These are phyloP conservation scores for Drosophila bifasciata DNA, from an alignment of 1,140 invertebrate species.

Conservation along the genomic window DNA sequence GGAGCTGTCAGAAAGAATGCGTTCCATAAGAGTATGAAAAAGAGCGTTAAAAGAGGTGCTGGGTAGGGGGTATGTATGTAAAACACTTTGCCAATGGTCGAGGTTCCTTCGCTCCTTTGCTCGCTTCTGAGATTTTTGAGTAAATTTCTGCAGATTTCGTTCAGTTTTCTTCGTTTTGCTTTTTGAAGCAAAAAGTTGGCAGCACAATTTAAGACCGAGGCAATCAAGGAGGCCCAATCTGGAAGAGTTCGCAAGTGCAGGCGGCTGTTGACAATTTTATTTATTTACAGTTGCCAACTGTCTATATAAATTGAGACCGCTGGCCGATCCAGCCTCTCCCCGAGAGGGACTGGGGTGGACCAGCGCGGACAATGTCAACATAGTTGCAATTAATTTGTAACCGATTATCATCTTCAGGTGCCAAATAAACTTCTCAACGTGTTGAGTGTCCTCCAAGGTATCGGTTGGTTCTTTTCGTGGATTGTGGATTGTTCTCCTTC, in stretches of 20 bases:
- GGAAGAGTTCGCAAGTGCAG: conserved; percentile 68
- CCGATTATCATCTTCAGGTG: conserved; percentile 84
- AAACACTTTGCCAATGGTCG: conserved; percentile 55
- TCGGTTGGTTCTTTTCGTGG: conserved; percentile 49
- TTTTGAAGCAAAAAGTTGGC: conserved; percentile 79
- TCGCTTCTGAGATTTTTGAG: conserved; percentile 68
- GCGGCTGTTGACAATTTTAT: conserved; percentile 78
- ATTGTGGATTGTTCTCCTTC: conserved; percentile 50
- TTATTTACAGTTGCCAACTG: conserved; percentile 80
- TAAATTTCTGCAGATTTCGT: conserved; percentile 74
- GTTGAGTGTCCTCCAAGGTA: conserved; percentile 67
- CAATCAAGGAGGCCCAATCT: conserved; percentile 79
- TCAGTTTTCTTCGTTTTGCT: conserved; percentile 37
- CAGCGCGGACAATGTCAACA: conserved; percentile 71
- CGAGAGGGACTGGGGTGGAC: no score
- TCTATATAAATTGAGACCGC: conserved; percentile 79
- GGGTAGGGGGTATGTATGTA: conserved; percentile 24
- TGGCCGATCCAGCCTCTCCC: conserved; percentile 13
- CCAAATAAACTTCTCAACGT: conserved; percentile 84
- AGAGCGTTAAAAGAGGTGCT: conserved; percentile 4
- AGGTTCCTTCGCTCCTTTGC: conserved; percentile 4
- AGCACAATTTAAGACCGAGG: conserved; percentile 80
- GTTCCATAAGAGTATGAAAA: conserved; percentile 43
- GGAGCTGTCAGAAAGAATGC: conserved; percentile 71
- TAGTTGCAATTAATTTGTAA: conserved; percentile 84